Percentiles rank a stretch among this genome's conserved stretches.
phyloP scores from a whole-genome alignment of 2,113 vertebrate species.

The Triplophysa rosa region DNA sequence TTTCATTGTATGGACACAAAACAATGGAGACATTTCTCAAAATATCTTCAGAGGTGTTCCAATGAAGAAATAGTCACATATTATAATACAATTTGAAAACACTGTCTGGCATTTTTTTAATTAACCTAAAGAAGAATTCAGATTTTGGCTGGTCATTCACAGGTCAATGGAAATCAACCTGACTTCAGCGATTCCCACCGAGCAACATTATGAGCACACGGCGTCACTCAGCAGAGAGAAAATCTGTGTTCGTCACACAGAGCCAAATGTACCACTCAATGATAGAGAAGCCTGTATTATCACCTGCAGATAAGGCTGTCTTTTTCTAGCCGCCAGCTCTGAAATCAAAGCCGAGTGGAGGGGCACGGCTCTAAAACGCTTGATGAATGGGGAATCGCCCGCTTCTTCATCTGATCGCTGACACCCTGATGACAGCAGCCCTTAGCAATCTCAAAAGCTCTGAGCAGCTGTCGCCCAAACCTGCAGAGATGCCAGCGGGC shows the following conservation, averaged over 20 bases:
- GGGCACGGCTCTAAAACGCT: slow-evolving; percentile 35
- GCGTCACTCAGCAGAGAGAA: slow-evolving; percentile 31
- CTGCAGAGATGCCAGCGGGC: slow-evolving; percentile 47
- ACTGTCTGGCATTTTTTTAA: too few species aligned
- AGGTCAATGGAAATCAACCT: not conserved
- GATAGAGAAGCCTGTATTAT: slow-evolving; percentile 49
- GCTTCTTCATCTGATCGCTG: slow-evolving; percentile 62
- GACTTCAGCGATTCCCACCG: not conserved
- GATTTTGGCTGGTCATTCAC: not conserved
- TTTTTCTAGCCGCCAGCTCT: slow-evolving; percentile 46
- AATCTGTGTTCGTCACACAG: slow-evolving; percentile 28
- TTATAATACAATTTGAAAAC: too few species aligned
- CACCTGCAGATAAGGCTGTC: slow-evolving; percentile 55
- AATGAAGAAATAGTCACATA: too few species aligned
- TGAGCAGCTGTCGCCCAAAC: slow-evolving; percentile 57
- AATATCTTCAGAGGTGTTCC: too few species aligned
- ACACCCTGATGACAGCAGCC: slow-evolving; percentile 63
- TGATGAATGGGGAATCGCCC: slow-evolving; percentile 39
- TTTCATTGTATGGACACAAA: too few species aligned
- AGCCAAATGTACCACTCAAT: slow-evolving; percentile 33
- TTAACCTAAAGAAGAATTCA: too few species aligned
- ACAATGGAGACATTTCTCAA: too few species aligned
- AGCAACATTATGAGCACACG: slow-evolving; percentile 33
- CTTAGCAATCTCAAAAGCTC: slow-evolving; percentile 57
- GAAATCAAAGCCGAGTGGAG: slow-evolving; percentile 44